These are phyloP conservation scores for Julus scanicus DNA, from an alignment of 2,888 invertebrate species.

Conservation along the genomic window DNA sequence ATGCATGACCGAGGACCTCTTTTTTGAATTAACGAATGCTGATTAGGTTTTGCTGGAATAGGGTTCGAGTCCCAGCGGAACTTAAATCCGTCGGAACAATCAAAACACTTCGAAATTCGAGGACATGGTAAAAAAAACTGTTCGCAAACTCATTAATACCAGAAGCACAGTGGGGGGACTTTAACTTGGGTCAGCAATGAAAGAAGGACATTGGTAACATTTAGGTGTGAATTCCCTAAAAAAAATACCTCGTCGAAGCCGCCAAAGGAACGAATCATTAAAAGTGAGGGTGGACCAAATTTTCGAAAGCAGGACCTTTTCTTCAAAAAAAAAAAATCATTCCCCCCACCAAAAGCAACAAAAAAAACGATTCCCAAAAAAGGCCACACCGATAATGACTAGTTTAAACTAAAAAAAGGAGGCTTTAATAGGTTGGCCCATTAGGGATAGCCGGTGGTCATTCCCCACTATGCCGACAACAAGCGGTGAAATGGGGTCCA, in stretches of 20 bases:
- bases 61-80: not conserved
- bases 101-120: not conserved
- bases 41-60: not conserved
- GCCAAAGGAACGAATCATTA: not conserved
- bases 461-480: not conserved
- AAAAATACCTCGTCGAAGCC: not conserved
- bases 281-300: conserved; percentile 16
- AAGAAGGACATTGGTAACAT: not conserved
- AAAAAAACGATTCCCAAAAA: conserved; percentile 17
- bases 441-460: conserved; percentile 40
- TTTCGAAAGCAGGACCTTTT: not conserved
- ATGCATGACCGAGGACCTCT: conserved; percentile 28
- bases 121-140: not conserved
- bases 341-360: too few relatives aligned
- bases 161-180: conserved; percentile 28
- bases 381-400: conserved; percentile 26
- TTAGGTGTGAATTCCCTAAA: conserved; percentile 35
- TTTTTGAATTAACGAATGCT: conserved; percentile 15
- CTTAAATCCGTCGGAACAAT: not conserved
- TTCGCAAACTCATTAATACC: conserved; percentile 25
- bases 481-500: not conserved
- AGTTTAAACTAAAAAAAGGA: conserved; percentile 23
- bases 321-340: not conserved
- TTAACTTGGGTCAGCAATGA: not conserved
- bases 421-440: conserved; percentile 16